These are phyloP conservation scores for Ormyrus rosae DNA, from an alignment of 2,888 invertebrate genomes.

Conservation along the genomic window DNA sequence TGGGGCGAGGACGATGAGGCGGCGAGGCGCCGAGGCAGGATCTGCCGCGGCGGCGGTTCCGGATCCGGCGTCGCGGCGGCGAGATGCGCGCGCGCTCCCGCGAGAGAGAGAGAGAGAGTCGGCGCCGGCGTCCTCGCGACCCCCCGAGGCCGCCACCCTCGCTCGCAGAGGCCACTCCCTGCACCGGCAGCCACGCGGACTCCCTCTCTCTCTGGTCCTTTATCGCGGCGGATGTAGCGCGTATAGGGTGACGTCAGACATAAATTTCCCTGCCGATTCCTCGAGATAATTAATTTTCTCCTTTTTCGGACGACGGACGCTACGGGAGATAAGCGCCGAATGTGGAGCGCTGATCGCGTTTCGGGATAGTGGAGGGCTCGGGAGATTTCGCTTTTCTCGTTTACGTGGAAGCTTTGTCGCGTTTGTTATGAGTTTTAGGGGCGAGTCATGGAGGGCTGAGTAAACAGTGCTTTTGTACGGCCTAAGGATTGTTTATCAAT, in stretches of 20 bases:
- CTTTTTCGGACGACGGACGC: not conserved
- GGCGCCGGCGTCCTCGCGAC: constrained; percentile 17
- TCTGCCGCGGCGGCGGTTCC: constrained; percentile 28
- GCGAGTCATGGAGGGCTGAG: too few species aligned
- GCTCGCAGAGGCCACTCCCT: not conserved
- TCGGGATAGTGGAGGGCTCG: too few species aligned
- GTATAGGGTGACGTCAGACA: constrained; percentile 32
- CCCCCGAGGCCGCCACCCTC: constrained; percentile 2
- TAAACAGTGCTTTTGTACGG: too few species aligned
- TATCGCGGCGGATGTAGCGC: constrained; percentile 1
- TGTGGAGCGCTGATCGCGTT: too few species aligned
- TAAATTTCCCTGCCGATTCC: constrained; percentile 32
- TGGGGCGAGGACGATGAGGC: constrained; percentile 47
- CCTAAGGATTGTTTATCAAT: too few species aligned
- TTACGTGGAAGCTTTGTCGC: too few species aligned
- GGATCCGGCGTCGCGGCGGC: constrained; percentile 43
- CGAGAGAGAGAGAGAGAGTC: not conserved
- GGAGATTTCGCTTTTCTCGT: too few species aligned
- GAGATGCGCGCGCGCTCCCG: constrained; percentile 30
- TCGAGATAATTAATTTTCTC: constrained; percentile 28
- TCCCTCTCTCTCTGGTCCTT: not conserved
- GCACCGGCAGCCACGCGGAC: constrained; percentile 10
- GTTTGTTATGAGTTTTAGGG: too few species aligned
- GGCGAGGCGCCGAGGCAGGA: constrained; percentile 24
- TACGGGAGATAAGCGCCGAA: too few species aligned